A percentile compares a stretch with the other conserved stretches of the same genome.
Evolutionary conservation across 2,888 invertebrate species (phyloP).

Genomic region (Hyposoter dolosus): DNA sequence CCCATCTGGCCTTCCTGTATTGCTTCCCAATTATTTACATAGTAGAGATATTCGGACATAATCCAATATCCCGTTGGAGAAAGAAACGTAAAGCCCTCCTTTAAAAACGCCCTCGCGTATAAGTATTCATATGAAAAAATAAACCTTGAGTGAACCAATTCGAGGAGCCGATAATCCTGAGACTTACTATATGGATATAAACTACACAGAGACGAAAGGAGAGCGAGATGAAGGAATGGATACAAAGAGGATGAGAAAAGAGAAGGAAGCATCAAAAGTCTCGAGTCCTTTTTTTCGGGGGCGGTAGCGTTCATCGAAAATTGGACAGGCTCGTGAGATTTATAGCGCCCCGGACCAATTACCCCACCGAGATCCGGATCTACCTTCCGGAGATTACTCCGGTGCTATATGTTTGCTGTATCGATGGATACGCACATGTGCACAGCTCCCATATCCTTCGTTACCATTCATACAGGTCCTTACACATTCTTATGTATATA

Average conservation of each 20-base stretch:
- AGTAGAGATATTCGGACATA: constrained; percentile 31
- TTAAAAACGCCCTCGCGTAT: neutral
- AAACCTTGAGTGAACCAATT: constrained; percentile 54
- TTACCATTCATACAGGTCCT: neutral
- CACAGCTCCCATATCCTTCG: neutral
- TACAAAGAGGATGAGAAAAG: neutral
- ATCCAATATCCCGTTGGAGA: constrained; percentile 31
- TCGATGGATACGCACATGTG: constrained; percentile 16
- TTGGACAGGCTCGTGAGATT: constrained; percentile 69
- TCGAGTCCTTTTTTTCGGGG: constrained; percentile 58
- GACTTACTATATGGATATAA: constrained; percentile 13
- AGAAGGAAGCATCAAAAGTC: constrained; percentile 53
- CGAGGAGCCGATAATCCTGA: constrained; percentile 48
- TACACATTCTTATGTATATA: constrained; percentile 15
- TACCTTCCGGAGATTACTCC: constrained; percentile 62
- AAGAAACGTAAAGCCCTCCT: constrained; percentile 13
- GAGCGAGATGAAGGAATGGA: neutral
- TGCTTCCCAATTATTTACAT: constrained; percentile 31
- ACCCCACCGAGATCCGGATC: constrained; percentile 68
- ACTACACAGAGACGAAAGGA: neutral
- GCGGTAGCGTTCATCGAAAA: constrained; percentile 68
- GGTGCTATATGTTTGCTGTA: constrained; percentile 39
- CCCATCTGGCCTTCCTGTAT: constrained; percentile 6
- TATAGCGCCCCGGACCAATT: constrained; percentile 69
- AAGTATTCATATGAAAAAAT: neutral